phyloP scores from a whole-genome alignment of 1,140 invertebrate species.

The Saccostrea glomerata region DNA sequence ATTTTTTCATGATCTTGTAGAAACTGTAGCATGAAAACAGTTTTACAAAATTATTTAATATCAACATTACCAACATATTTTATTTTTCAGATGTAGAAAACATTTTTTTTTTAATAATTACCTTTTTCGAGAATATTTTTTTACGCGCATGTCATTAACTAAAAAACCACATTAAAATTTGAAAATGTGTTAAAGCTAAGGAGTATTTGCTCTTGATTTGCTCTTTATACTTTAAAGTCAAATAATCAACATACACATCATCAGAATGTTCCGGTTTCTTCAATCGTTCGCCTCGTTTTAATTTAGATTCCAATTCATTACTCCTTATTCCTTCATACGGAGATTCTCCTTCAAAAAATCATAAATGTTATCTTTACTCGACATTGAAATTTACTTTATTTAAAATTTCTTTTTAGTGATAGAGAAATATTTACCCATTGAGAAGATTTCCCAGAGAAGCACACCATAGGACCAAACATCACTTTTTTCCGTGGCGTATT shows the following conservation, averaged over 20 bases:
- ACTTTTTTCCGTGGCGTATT: slow-evolving; percentile 65
- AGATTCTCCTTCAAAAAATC: slow-evolving; percentile 79
- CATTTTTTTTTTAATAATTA: too few species aligned
- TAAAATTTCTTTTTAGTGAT: too few species aligned
- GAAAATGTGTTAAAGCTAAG: too few species aligned
- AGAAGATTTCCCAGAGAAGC: slow-evolving; percentile 69
- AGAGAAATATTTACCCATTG: slow-evolving; percentile 49
- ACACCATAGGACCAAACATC: slow-evolving; percentile 75
- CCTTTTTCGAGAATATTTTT: too few species aligned
- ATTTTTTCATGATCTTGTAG: slow-evolving; percentile 54
- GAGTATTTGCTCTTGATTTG: too few species aligned
- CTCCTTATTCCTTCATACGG: slow-evolving; percentile 89
- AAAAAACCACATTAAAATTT: too few species aligned
- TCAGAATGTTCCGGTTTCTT: slow-evolving; percentile 60
- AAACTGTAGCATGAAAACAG: slow-evolving; percentile 40
- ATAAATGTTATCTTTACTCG: too few species aligned
- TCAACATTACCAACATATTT: too few species aligned
- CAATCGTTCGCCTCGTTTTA: slow-evolving; percentile 61
- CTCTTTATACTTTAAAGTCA: too few species aligned
- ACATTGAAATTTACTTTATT: too few species aligned
- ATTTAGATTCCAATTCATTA: slow-evolving; percentile 84
- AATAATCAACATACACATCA: slow-evolving; percentile 60
- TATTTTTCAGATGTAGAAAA: too few species aligned
- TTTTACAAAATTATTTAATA: neutral
- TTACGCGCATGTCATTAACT: too few species aligned